Percentiles rank a stretch among this genome's conserved stretches.
Conservation (phyloP, 2,888 invertebrate species). For the Phytoseiulus persimilis region DNA sequence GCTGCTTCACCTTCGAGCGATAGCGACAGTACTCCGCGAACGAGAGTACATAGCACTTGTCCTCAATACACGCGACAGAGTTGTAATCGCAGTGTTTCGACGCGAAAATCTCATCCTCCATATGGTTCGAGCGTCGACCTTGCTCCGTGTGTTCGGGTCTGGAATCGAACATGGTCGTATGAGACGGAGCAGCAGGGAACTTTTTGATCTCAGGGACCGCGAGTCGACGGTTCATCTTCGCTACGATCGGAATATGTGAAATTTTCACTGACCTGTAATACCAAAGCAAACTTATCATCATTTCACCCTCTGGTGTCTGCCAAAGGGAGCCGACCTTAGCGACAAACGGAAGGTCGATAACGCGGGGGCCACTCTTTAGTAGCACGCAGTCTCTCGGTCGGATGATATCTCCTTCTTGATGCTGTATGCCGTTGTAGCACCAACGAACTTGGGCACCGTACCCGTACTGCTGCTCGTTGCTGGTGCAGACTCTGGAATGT, state of each 20-base stretch:
- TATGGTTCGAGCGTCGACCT: constrained; percentile 69
- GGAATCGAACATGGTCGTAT: constrained; percentile 42
- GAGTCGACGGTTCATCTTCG: too few species aligned
- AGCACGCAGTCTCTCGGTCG: constrained; percentile 81
- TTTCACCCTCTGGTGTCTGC: constrained; percentile 90
- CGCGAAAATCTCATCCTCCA: constrained; percentile 86
- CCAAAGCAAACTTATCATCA: constrained; percentile 95
- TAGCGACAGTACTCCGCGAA: constrained; percentile 94
- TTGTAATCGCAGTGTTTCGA: constrained; percentile 89
- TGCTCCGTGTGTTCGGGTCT: constrained; percentile 91
- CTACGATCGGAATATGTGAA: background rate
- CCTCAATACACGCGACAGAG: constrained; percentile 93
- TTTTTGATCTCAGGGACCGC: background rate
- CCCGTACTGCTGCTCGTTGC: constrained; percentile 52
- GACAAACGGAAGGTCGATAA: constrained; percentile 81
- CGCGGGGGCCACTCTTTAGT: constrained; percentile 70
- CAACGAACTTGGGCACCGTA: constrained; percentile 68
- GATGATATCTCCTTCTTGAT: constrained; percentile 73
- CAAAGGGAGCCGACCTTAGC: constrained; percentile 87
- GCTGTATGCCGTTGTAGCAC: constrained; percentile 83
- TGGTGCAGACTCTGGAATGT: constrained; percentile 18
- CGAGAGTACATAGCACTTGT: constrained; percentile 90
- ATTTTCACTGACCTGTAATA: constrained; percentile 59
- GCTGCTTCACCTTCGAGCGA: constrained; percentile 57
- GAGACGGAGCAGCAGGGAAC: background rate